These are phyloP conservation scores for Vombatus ursinus DNA, from an alignment of 2,113 vertebrate species.

Conservation along the genomic window DNA sequence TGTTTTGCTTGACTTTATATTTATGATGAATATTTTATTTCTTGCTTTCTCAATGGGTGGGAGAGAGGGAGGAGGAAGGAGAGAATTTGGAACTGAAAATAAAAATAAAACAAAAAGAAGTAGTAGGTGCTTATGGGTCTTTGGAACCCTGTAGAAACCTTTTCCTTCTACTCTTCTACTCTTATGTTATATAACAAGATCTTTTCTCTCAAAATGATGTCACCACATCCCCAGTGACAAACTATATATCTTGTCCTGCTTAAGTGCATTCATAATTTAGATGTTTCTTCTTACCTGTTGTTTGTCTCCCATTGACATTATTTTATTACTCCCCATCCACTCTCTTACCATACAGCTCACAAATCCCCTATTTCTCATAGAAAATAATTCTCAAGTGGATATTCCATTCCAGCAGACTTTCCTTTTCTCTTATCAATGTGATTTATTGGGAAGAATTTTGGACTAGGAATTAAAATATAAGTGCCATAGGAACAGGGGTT, in stretches of 20 bases:
- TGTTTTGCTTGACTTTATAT: background rate
- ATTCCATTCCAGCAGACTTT: background rate
- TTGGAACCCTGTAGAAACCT: background rate
- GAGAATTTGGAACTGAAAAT: background rate
- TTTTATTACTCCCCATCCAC: background rate
- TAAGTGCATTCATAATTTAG: background rate
- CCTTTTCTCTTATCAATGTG: background rate
- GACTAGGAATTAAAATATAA: background rate
- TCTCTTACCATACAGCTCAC: background rate
- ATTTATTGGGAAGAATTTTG: background rate
- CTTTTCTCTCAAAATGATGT: background rate
- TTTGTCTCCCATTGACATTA: background rate
- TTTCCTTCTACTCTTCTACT: background rate
- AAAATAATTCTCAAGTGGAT: background rate
- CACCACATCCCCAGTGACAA: background rate
- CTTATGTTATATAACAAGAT: background rate
- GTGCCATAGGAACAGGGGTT: background rate
- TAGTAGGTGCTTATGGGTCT: background rate
- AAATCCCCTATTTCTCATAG: background rate
- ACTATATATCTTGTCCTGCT: background rate
- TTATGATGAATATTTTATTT: background rate
- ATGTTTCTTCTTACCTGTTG: background rate
- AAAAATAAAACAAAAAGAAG: background rate
- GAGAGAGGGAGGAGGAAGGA: background rate
- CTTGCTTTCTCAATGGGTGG: background rate